phyloP scores from a whole-genome alignment of 92 coral and sea anemone genomes.

The Virgularia gustaviana region DNA sequence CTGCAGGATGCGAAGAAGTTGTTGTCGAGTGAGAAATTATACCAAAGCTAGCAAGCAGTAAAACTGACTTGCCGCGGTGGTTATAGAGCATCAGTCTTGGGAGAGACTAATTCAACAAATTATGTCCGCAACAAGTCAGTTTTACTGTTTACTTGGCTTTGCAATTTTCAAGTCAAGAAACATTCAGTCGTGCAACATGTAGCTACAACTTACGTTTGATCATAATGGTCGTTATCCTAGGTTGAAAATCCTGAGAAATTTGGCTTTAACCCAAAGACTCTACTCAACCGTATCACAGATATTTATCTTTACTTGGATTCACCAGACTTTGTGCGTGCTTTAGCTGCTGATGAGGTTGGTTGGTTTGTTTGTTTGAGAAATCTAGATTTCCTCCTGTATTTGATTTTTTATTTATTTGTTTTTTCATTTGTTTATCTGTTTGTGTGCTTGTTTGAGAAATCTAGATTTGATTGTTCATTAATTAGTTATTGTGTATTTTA shows the following conservation, averaged over 20 bases:
- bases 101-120: too few species aligned
- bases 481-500: too few species aligned
- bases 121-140: too few species aligned
- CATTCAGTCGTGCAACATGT: too few species aligned
- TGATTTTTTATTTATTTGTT: not conserved
- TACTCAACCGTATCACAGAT: slow-evolving; percentile 79
- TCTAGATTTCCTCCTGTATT: not conserved
- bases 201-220: not conserved
- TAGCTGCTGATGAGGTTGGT: slow-evolving; percentile 87
- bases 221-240: slow-evolving; percentile 31
- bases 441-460: not conserved
- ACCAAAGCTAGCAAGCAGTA: too few species aligned
- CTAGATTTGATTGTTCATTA: not conserved
- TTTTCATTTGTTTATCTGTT: too few species aligned
- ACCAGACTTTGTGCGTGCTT: slow-evolving; percentile 78
- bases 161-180: too few species aligned
- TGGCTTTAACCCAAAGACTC: slow-evolving; percentile 89
- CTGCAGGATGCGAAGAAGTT: too few species aligned
- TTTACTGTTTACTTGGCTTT: too few species aligned
- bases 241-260: slow-evolving; percentile 94
- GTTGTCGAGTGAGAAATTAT: too few species aligned
- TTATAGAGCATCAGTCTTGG: too few species aligned
- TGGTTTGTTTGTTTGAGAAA: not conserved
- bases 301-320: slow-evolving; percentile 86
- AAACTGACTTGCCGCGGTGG: too few species aligned